Evolutionary conservation across 2,797 vertebrate species (phyloP).

Genomic region (Gallinago solitaria): DNA sequence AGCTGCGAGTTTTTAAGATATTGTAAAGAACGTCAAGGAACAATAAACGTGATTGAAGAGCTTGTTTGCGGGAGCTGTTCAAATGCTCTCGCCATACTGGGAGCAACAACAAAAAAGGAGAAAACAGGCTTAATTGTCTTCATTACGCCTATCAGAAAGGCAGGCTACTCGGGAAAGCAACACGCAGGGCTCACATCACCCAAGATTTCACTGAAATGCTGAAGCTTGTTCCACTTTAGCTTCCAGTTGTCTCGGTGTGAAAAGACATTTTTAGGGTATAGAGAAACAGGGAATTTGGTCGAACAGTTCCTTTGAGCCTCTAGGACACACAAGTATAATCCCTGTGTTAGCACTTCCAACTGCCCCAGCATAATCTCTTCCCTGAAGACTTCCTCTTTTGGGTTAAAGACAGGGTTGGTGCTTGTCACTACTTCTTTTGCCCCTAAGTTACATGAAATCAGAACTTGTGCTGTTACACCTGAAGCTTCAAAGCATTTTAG

Average conservation of each 20-base stretch:
- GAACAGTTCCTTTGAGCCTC: background rate
- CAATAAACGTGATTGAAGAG: constrained; percentile 29
- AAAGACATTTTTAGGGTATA: background rate
- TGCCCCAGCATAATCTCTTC: background rate
- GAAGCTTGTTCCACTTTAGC: background rate
- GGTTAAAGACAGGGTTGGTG: background rate
- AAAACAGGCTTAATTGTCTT: constrained; percentile 44
- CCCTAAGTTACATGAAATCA: background rate
- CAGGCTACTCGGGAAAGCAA: background rate
- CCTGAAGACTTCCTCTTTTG: background rate
- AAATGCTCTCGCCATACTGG: background rate
- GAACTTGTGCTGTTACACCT: background rate
- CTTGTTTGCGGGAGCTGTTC: background rate
- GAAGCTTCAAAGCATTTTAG: background rate
- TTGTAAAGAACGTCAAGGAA: background rate
- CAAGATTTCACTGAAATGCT: background rate
- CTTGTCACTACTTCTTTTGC: background rate
- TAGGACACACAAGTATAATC: background rate
- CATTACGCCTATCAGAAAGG: constrained; percentile 3
- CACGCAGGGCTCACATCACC: rapidly evolving
- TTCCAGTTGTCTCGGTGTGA: background rate
- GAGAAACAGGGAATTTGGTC: background rate
- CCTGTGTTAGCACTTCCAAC: background rate
- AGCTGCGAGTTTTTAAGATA: background rate
- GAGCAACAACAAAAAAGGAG: constrained; percentile 6